Conservation (phyloP, 2,797 vertebrate genomes). For the Neopelma chrysocephalum region DNA sequence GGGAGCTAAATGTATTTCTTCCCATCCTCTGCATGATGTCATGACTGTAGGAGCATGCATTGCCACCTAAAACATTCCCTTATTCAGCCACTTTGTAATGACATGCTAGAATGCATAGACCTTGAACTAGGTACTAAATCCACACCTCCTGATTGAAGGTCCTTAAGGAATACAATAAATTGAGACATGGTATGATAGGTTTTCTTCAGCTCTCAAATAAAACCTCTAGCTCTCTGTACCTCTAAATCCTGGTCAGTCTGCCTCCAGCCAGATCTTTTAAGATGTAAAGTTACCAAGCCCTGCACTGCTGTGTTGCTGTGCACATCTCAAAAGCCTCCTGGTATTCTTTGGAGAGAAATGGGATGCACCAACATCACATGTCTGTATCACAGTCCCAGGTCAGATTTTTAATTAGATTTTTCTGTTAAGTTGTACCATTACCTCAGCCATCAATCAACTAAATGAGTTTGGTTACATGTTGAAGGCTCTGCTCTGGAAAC, state of each 20-base stretch:
- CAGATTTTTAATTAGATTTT: background rate
- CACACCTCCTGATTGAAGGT: background rate
- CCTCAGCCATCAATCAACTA: background rate
- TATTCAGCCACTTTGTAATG: constrained; percentile 11
- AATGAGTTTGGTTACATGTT: background rate
- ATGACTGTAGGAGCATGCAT: background rate
- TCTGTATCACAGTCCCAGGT: background rate
- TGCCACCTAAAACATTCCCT: background rate
- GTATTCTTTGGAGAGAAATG: background rate
- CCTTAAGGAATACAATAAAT: background rate
- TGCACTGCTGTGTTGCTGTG: background rate
- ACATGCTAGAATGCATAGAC: background rate
- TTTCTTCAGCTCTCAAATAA: background rate
- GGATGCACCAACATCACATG: background rate
- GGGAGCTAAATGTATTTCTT: background rate
- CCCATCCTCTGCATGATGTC: background rate
- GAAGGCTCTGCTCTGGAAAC: background rate
- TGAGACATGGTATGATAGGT: background rate
- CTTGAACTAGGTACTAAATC: background rate
- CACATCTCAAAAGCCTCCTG: background rate
- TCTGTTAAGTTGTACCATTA: background rate
- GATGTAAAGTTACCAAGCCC: background rate
- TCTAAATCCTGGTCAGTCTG: background rate
- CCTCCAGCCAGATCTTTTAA: background rate
- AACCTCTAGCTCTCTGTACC: background rate